Base-by-base conservation (phyloP, 2,888 invertebrate genomes). In the Aphidoletes aphidimyza region DNA sequence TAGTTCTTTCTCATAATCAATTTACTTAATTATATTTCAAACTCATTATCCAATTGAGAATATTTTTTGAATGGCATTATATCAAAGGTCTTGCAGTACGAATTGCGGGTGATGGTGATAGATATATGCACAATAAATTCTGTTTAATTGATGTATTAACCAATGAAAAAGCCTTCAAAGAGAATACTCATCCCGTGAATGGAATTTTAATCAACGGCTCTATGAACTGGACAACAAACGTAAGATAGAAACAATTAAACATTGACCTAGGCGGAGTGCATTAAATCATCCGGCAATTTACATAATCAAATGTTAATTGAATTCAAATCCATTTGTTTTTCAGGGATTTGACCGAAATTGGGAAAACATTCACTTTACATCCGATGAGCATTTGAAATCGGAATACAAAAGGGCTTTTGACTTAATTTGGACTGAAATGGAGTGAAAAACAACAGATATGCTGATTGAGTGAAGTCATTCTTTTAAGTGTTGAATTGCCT, bases 81-180 rank as follows among this genome's bases (percentile, higher is more conserved):
- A n/a, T 36, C 11, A 8, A 1, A 83, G 83, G 42, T 14, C 26
- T 83, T 30, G 14, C 42, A 26, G 45, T 83, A 9, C 83, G 83
- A 22, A 83, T 83, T 17, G 37, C 26, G 9, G 42, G 42, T 9
- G 30, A 83, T 30, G 45, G 45, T 2, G 83, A 42, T 39, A 37
- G 17, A 30, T 42, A 26, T 17, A 42, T 83, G 83, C 83, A 83
- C 30, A 39, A 83, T 37, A 83, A 83, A 26, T 83, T 26, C 17
- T 83, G 83, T 37, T 83, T 83, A 30, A 83, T 83, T 26, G 83
- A 83, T 45, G 83, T 83, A 8, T n/a, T 42, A 9, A 30, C 19
- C 17, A 17, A n/a, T 45, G 83, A 83, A 30, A 83, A 30, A n/a
- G 17, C 22, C 8, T 26, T 17, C 30, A 83, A 45, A 30, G 39